Percentiles rank a stretch among this genome's conserved stretches.
Conservation (phyloP, 2,113 vertebrate species). For the Gulo gulo region DNA sequence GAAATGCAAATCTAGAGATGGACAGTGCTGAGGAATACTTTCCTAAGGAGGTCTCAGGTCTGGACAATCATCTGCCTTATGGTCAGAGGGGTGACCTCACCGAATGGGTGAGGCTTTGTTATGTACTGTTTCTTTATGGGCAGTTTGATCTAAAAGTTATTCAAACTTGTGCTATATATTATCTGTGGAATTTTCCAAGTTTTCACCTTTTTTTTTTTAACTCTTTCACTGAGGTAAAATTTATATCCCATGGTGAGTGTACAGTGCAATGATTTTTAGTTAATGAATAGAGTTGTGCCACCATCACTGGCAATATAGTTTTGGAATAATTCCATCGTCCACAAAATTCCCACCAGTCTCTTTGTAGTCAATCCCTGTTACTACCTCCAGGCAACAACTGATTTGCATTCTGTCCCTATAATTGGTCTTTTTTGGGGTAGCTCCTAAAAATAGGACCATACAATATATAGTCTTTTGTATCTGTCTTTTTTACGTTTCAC, state of each 20-base stretch:
- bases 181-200: not conserved
- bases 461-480: not conserved
- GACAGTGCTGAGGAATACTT: not conserved
- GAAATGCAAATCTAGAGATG: not conserved
- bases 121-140: not conserved
- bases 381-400: not conserved
- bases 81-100: not conserved
- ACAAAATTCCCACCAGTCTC: not conserved
- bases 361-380: not conserved
- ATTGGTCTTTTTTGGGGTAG: not conserved
- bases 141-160: not conserved
- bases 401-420: not conserved
- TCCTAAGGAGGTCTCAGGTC: not conserved
- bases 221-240: not conserved
- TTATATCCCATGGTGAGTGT: not conserved
- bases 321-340: not conserved
- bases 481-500: not conserved
- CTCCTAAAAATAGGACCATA: not conserved
- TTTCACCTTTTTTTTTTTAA: not conserved
- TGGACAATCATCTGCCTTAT: not conserved
- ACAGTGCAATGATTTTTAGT: not conserved
- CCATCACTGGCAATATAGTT: not conserved
- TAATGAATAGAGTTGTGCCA: not conserved
- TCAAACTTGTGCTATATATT: not conserved
- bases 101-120: not conserved